A percentile compares a stretch with the other conserved stretches of the same genome.
These are phyloP conservation scores for Micoletzkya japonica DNA, from an alignment of 2,888 invertebrate species.

Conservation along the genomic window DNA sequence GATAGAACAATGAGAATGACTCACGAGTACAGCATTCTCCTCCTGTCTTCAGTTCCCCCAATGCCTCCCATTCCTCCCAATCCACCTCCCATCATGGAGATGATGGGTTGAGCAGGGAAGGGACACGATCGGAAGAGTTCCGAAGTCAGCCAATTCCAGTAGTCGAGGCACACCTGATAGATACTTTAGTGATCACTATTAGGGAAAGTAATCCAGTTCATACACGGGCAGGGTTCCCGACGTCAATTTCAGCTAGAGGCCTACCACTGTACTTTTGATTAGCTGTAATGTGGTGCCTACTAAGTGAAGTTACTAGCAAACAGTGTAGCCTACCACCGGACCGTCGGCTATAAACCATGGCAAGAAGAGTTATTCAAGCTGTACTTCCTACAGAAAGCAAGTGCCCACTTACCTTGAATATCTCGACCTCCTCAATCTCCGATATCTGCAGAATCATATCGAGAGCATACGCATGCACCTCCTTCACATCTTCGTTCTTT, in stretches of 20 bases:
- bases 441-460: conserved; percentile 72
- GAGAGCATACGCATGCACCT: conserved; percentile 59
- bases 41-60: conserved; percentile 1
- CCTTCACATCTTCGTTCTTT: conserved; percentile 28
- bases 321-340: too few species aligned
- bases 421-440: conserved; percentile 97
- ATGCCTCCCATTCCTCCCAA: conserved; percentile 1
- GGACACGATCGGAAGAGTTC: conserved; percentile 88
- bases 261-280: neutral
- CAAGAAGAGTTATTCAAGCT: too few species aligned
- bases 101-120: conserved; percentile 67
- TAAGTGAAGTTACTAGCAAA: too few species aligned
- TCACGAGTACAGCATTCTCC: conserved; percentile 13
- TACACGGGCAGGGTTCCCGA: too few species aligned
- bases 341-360: too few species aligned
- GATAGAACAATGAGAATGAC: neutral
- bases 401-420: conserved; percentile 76
- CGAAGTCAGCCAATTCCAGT: conserved; percentile 91
- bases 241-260: neutral
- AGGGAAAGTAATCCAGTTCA: neutral
- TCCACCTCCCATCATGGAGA: conserved; percentile 21
- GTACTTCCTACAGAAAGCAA: too few species aligned
- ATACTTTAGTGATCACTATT: neutral
- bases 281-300: too few species aligned
- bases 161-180: conserved; percentile 85